Base-by-base conservation (phyloP, 1,140 invertebrate species). In the Protaetia brevitarsis region DNA sequence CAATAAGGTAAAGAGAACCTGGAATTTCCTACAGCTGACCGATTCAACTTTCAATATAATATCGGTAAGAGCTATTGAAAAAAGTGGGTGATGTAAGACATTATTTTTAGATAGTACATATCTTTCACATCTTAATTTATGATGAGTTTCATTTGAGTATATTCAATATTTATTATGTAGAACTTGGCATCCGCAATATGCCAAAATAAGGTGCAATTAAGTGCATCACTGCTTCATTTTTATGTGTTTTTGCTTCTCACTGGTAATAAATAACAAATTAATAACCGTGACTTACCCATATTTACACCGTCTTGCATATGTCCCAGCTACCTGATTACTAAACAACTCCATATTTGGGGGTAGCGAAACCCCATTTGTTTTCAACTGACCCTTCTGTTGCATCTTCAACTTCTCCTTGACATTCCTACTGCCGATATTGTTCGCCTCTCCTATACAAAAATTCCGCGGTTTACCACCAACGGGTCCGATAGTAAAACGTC, bases 301-400 rank as follows among this genome's bases (percentile, higher is more conserved):
- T 63, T 65, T 65, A 74, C 69, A 1, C 71, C 73, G 31, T 71
- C 62, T 41, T 70, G 68, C 36, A 78, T 79, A 75, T 92, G 90
- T 1, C 89, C n/a, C 89, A 19, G 88, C 88, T 1, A 92, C 89
- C 79, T 91, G 90, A 66, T 83, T 83, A 57, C 82, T 81, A 30
- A 88, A 69, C 28, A 72, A 27, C 34, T 75, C 69, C 65, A 73
- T 73, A 31, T 69, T 71, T 8, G 69, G 57, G 2, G 76, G 73
- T 31, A 59, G 13, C 16, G 31, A 2, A 2, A 10, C 19, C 23
- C 41, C 41, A 13, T 59, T 27, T 2, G 13, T 5, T 8, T 19
- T 21, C 34, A 13, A 16, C 34, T 37, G 34, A 11, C n/a, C 34
- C 34, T 37, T 37, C 34, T 37, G 36, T n/a, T 45, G 41, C n/a